Conservation (phyloP, 2,888 invertebrate genomes). For the Artemia sinica region DNA sequence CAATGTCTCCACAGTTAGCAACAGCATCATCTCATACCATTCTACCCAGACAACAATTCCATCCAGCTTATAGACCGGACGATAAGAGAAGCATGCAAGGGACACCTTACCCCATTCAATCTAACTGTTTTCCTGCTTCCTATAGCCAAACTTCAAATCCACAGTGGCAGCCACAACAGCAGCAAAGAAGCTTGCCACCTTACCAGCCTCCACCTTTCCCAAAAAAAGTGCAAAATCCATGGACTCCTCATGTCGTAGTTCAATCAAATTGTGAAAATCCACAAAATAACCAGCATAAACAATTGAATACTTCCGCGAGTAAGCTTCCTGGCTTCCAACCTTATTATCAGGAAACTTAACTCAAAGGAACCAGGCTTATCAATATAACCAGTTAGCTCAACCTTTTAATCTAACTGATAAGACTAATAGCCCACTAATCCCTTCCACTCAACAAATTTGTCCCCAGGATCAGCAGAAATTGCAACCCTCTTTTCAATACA, state of each 20-base stretch:
- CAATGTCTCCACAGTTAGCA: background rate
- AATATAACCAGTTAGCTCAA: background rate
- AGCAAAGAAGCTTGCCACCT: slow-evolving; percentile 32
- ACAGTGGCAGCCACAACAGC: slow-evolving; percentile 27
- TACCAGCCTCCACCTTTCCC: slow-evolving; percentile 47
- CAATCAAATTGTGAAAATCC: background rate
- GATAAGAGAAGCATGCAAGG: background rate
- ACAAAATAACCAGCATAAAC: background rate
- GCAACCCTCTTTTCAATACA: background rate
- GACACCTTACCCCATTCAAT: background rate
- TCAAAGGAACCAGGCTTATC: background rate
- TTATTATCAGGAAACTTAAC: background rate
- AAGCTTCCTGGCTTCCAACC: background rate
- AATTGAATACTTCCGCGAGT: background rate
- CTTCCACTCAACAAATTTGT: background rate
- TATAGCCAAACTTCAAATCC: background rate
- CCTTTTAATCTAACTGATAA: background rate
- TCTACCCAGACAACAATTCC: slow-evolving; percentile 14
- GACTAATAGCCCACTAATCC: background rate
- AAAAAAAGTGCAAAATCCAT: slow-evolving; percentile 30
- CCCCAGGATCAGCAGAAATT: background rate
- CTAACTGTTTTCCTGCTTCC: too few species aligned
- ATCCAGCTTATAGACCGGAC: background rate
- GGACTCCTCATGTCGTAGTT: background rate
- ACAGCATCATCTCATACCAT: background rate